phyloP scores from a whole-genome alignment of 2,797 vertebrate genomes.

The Anolis apletophallus region DNA sequence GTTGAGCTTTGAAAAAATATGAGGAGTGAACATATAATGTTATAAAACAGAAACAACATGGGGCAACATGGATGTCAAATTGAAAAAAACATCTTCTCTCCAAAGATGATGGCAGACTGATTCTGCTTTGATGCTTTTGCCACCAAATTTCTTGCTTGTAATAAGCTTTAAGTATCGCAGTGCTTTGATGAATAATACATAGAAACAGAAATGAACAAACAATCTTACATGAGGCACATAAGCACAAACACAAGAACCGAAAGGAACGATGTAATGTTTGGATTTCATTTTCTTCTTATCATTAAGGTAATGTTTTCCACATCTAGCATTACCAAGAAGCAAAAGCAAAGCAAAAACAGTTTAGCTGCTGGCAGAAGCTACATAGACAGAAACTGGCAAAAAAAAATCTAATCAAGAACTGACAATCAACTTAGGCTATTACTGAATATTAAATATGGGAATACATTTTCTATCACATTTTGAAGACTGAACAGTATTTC shows the following conservation, averaged over 20 bases:
- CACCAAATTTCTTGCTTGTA: conserved; percentile 58
- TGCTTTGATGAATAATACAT: conserved; percentile 74
- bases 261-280: conserved; percentile 44
- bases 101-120: background rate
- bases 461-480: background rate
- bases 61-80: background rate
- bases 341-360: background rate
- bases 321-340: conserved; percentile 14
- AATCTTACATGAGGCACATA: conserved; percentile 42
- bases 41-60: background rate
- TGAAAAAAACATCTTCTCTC: background rate
- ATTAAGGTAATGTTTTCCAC: conserved; percentile 30
- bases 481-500: background rate
- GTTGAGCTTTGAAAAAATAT: background rate
- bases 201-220: conserved; percentile 69
- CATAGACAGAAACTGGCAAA: background rate
- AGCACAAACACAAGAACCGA: background rate
- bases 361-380: background rate
- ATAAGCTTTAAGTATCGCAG: conserved; percentile 65
- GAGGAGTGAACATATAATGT: background rate
- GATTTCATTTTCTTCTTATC: conserved; percentile 49
- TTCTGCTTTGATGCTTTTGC: conserved; percentile 51
- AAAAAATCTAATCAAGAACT: background rate
- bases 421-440: background rate
- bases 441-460: background rate